These are phyloP conservation scores for Leucoraja ocellata DNA, from an alignment of 2,797 vertebrate genomes.

Conservation along the genomic window DNA sequence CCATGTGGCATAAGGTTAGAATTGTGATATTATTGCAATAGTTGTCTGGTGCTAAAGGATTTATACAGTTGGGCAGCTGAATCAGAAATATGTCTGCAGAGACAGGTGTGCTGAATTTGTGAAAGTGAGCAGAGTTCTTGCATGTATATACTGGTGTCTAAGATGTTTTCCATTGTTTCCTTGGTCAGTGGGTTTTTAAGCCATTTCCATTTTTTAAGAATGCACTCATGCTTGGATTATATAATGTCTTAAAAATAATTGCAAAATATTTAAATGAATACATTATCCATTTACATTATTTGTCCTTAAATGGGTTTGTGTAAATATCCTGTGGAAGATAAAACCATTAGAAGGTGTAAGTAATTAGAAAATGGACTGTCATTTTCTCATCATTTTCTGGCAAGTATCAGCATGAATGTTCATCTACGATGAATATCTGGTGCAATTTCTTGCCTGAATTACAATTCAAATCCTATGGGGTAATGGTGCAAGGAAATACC, in stretches of 20 bases:
- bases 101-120: no score
- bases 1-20: not conserved
- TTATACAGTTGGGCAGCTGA: not conserved
- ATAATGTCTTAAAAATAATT: not conserved
- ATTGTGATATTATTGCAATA: not conserved
- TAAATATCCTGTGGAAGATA: not conserved
- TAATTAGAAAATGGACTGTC: not conserved
- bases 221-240: not conserved
- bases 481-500: not conserved
- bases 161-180: not conserved
- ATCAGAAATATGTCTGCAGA: not conserved
- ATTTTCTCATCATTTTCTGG: not conserved
- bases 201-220: not conserved
- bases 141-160: no score
- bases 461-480: not conserved
- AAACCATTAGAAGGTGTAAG: not conserved
- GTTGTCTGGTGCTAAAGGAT: not conserved
- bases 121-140: no score
- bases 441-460: not conserved
- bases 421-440: not conserved
- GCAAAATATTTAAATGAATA: not conserved
- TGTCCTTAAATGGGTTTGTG: not conserved
- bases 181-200: not conserved
- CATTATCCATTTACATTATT: not conserved
- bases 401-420: not conserved